Evolutionary conservation across 2,888 invertebrate species (phyloP).

Genomic region (Aplocera efformata): DNA sequence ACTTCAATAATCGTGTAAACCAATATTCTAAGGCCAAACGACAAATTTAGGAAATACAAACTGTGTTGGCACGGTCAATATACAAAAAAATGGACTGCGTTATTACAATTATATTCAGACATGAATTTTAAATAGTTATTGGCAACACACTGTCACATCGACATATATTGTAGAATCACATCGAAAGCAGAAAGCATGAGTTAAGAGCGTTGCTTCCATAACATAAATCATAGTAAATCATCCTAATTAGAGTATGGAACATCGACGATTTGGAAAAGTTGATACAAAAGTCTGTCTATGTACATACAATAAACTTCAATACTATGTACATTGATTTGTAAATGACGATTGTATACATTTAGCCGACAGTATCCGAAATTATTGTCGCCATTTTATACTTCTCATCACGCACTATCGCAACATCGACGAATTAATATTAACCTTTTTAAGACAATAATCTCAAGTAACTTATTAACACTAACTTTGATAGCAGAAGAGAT

Average conservation of each 20-base stretch:
- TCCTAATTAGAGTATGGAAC: conserved; percentile 30
- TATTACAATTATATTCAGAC: background rate
- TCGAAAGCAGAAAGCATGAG: conserved; percentile 39
- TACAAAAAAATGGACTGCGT: too few relatives aligned
- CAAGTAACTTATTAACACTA: too few relatives aligned
- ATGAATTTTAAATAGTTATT: conserved; percentile 1
- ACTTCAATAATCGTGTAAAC: background rate
- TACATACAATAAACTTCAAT: conserved; percentile 49
- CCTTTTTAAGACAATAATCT: too few relatives aligned
- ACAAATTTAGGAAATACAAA: too few relatives aligned
- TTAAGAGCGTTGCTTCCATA: conserved; percentile 19
- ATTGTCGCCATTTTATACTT: too few relatives aligned
- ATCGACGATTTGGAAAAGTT: conserved; percentile 42
- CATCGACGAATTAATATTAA: too few relatives aligned
- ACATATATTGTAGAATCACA: conserved; percentile 19
- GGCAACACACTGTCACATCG: conserved; percentile 20
- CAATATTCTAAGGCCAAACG: background rate
- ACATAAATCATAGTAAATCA: conserved; percentile 13
- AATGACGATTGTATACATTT: conserved; percentile 17
- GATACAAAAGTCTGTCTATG: conserved; percentile 53
- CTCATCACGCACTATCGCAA: too few relatives aligned
- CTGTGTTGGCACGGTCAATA: too few relatives aligned
- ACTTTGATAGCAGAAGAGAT: too few relatives aligned
- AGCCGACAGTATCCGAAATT: background rate
- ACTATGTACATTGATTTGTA: conserved; percentile 47